Evolutionary conservation across 2,113 vertebrate genomes (phyloP).

Genomic region (Corvus cornix): DNA sequence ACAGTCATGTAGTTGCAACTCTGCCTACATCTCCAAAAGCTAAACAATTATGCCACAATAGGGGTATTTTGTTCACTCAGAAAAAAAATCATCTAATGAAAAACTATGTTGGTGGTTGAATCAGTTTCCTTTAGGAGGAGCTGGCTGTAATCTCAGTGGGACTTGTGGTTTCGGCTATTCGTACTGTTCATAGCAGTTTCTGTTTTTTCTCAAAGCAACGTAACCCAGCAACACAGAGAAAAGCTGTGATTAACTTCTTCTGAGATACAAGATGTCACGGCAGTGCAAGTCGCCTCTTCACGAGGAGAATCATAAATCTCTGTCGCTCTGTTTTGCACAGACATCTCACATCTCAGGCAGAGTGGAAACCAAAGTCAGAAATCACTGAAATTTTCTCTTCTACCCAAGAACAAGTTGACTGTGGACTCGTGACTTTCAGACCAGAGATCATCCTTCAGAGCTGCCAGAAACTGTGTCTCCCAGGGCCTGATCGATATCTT

Average conservation of each 20-base stretch:
- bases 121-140: constrained; percentile 62
- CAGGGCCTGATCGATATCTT: neutral
- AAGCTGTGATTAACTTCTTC: constrained; percentile 63
- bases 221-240: constrained; percentile 69
- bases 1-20: constrained; percentile 46
- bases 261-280: constrained; percentile 40
- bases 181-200: constrained; percentile 60
- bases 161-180: constrained; percentile 66
- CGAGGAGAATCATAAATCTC: constrained; percentile 41
- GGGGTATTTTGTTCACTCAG: constrained; percentile 56
- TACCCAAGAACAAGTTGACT: neutral
- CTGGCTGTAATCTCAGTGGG: constrained; percentile 66
- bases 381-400: neutral
- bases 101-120: constrained; percentile 64
- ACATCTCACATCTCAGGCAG: neutral
- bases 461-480: neutral
- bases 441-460: neutral
- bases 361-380: neutral
- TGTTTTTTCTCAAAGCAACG: constrained; percentile 68
- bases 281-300: neutral
- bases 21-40: constrained; percentile 40
- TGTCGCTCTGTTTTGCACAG: neutral
- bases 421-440: neutral
- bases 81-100: constrained; percentile 61
- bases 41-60: constrained; percentile 56